These are phyloP conservation scores for Hoplostethus atlanticus DNA, from an alignment of 2,797 vertebrate species.

Conservation along the genomic window DNA sequence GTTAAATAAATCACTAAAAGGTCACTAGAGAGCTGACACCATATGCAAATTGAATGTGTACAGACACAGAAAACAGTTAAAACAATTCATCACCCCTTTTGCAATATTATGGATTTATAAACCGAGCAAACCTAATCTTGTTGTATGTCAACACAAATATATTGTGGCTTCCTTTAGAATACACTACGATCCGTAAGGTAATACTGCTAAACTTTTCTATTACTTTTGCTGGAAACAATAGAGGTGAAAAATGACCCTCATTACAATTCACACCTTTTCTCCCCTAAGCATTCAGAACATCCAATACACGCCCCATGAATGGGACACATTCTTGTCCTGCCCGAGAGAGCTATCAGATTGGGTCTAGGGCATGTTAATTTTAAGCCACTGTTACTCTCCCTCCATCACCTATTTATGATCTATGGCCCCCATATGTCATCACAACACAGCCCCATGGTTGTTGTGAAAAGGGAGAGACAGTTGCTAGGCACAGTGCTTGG, in stretches of 20 bases:
- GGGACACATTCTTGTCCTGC: slow-evolving; percentile 10
- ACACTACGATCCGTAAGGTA: slow-evolving; percentile 46
- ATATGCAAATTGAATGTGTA: too few species aligned
- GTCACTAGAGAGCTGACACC: too few species aligned
- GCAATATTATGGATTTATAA: background rate
- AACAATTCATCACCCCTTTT: slow-evolving; percentile 3
- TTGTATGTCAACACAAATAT: slow-evolving; percentile 42
- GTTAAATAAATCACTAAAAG: too few species aligned
- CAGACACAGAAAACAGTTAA: too few species aligned
- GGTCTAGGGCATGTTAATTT: slow-evolving; percentile 32
- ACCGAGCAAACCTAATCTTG: slow-evolving; percentile 21
- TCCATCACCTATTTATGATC: slow-evolving; percentile 26
- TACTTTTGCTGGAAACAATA: slow-evolving; percentile 45
- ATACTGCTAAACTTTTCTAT: slow-evolving; percentile 35
- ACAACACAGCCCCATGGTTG: slow-evolving; percentile 3
- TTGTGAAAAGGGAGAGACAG: background rate
- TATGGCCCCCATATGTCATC: slow-evolving; percentile 18
- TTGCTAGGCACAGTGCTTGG: too few species aligned
- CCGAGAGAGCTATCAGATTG: slow-evolving; percentile 22
- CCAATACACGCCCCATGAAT: slow-evolving; percentile 3
- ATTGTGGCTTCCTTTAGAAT: slow-evolving; percentile 30
- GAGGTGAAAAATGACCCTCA: slow-evolving; percentile 51
- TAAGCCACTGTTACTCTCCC: slow-evolving; percentile 22
- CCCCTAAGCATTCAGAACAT: slow-evolving; percentile 24
- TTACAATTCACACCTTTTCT: slow-evolving; percentile 36